Conservation (phyloP, 2,888 invertebrate species). For the Sialis lutaria region DNA sequence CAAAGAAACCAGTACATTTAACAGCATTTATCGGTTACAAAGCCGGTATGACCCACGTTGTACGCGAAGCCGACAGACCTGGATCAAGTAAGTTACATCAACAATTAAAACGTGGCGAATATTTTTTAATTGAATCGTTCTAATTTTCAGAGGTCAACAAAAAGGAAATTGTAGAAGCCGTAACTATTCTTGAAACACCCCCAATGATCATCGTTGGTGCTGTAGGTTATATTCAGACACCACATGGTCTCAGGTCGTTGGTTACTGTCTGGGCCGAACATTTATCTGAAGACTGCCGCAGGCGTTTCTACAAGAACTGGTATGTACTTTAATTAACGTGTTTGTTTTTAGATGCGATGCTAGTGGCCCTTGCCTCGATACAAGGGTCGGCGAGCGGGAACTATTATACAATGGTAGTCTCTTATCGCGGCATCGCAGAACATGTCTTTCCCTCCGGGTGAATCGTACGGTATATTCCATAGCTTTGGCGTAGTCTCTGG, state of each 20-base stretch:
- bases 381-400: background rate
- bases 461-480: constrained; percentile 55
- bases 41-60: constrained; percentile 99
- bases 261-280: constrained; percentile 98
- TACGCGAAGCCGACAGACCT: constrained; percentile 95
- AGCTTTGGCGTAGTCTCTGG: constrained; percentile 52
- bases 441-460: constrained; percentile 38
- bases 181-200: constrained; percentile 94
- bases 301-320: constrained; percentile 99
- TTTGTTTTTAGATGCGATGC: background rate
- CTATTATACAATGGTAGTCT: constrained; percentile 5
- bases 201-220: constrained; percentile 96
- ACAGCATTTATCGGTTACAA: constrained; percentile 98
- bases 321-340: constrained; percentile 30
- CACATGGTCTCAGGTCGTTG: constrained; percentile 85
- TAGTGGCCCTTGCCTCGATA: background rate
- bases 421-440: constrained; percentile 44
- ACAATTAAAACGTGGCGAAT: background rate
- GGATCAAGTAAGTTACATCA: constrained; percentile 76
- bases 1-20: constrained; percentile 88
- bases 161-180: constrained; percentile 98
- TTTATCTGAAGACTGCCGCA: constrained; percentile 93
- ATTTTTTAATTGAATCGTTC: constrained; percentile 2
- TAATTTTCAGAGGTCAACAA: constrained; percentile 82
- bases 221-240: constrained; percentile 98